These are phyloP conservation scores for Syritta pipiens DNA, from an alignment of 2,888 invertebrate species.

Conservation along the genomic window DNA sequence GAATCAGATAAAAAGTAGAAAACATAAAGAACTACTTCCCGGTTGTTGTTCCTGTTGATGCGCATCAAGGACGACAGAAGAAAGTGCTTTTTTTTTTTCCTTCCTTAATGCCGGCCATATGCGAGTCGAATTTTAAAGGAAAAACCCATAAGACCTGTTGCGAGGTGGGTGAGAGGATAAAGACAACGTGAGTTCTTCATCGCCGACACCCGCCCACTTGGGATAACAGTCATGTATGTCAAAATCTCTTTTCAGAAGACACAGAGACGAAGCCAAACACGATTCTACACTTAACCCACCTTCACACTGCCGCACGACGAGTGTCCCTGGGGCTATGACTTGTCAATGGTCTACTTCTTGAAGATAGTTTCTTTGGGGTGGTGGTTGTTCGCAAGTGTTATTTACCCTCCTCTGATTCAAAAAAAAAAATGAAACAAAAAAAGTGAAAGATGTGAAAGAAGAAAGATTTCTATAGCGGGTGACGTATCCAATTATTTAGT, in stretches of 20 bases:
- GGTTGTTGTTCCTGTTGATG: too few relatives aligned
- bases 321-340: slow-evolving; percentile 41
- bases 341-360: slow-evolving; percentile 59
- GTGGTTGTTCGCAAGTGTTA: slow-evolving; percentile 26
- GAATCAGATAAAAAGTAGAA: neutral
- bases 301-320: slow-evolving; percentile 56
- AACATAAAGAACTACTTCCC: too few relatives aligned
- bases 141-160: slow-evolving; percentile 48
- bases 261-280: slow-evolving; percentile 59
- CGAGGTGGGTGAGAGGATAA: slow-evolving; percentile 6
- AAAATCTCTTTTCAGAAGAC: slow-evolving; percentile 49
- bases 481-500: neutral
- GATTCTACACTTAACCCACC: slow-evolving; percentile 65
- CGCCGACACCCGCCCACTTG: too few relatives aligned
- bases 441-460: neutral
- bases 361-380: slow-evolving; percentile 30
- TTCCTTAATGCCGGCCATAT: neutral
- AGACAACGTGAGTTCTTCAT: too few relatives aligned
- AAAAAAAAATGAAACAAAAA: slow-evolving; percentile 24
- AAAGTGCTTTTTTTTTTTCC: slow-evolving; percentile 16
- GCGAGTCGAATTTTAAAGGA: slow-evolving; percentile 42
- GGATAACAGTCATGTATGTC: slow-evolving; percentile 53
- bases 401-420: slow-evolving; percentile 32
- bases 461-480: neutral
- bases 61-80: slow-evolving; percentile 18